Conservation (phyloP, 2,113 vertebrate species). For the Neogobius melanostomus region DNA sequence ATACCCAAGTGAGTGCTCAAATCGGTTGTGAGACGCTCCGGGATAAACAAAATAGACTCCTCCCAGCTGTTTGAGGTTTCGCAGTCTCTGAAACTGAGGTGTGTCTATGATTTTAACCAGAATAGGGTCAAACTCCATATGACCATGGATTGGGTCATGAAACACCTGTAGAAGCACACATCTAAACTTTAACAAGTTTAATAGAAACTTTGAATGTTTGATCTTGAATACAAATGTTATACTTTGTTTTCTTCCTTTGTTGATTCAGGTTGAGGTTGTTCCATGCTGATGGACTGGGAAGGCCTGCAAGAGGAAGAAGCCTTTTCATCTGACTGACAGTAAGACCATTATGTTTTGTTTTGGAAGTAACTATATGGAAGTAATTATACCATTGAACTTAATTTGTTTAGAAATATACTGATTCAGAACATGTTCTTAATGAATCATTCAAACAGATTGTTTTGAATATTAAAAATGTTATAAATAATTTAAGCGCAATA, state of each 20-base stretch:
- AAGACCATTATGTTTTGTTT: neutral
- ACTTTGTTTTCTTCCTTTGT: neutral
- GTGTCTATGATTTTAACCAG: constrained; percentile 92
- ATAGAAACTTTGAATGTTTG: neutral
- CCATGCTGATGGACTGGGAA: neutral
- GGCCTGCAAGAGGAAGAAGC: neutral
- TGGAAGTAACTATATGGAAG: no score
- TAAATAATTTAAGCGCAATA: no score
- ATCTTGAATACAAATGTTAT: neutral
- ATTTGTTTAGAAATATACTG: no score
- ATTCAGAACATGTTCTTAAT: no score
- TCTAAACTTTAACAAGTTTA: neutral
- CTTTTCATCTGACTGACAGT: neutral
- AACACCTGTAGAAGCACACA: constrained; percentile 81
- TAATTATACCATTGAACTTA: no score
- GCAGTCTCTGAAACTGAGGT: constrained; percentile 92
- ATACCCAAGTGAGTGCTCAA: constrained; percentile 28
- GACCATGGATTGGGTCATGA: constrained; percentile 94
- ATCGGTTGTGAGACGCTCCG: constrained; percentile 78
- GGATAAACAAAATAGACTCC: constrained; percentile 91
- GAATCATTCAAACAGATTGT: no score
- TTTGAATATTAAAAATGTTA: no score
- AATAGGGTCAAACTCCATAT: constrained; percentile 89
- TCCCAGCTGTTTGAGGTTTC: constrained; percentile 92
- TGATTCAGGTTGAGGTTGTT: neutral